phyloP scores from a whole-genome alignment of 2,797 vertebrate genomes.

The Enteromius anoplus region DNA sequence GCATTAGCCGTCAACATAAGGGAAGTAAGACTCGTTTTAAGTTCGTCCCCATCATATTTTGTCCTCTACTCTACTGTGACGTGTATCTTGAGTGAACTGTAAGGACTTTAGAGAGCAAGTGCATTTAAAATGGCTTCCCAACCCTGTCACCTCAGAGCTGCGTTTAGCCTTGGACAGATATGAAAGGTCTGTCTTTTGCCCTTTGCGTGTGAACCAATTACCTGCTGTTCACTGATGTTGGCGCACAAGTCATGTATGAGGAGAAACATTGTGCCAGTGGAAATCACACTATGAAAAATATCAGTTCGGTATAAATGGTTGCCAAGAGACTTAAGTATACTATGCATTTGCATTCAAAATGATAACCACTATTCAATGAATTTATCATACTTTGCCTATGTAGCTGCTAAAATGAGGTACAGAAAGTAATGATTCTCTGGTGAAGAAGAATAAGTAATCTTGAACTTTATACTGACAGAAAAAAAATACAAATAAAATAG shows the following conservation, averaged over 20 bases:
- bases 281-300: constrained; percentile 30
- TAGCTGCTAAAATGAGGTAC: neutral
- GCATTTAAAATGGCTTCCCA: constrained; percentile 57
- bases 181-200: constrained; percentile 44
- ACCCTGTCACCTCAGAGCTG: constrained; percentile 48
- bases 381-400: neutral
- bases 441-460: neutral
- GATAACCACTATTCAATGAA: neutral
- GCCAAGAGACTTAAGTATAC: neutral
- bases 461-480: neutral
- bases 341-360: too few species aligned
- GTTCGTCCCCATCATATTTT: constrained; percentile 56
- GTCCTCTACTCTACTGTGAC: constrained; percentile 52
- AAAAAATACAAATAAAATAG: neutral
- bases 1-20: constrained; percentile 43
- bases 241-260: constrained; percentile 46
- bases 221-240: constrained; percentile 53
- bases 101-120: constrained; percentile 36
- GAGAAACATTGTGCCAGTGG: constrained; percentile 16
- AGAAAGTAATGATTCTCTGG: neutral
- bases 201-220: constrained; percentile 43
- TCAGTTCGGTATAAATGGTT: neutral
- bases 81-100: constrained; percentile 43
- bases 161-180: constrained; percentile 37
- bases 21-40: constrained; percentile 54